A percentile compares a stretch with the other conserved stretches of the same genome.
Evolutionary conservation across 2,113 vertebrate species (phyloP).

Genomic region (Dipodomys merriami): DNA sequence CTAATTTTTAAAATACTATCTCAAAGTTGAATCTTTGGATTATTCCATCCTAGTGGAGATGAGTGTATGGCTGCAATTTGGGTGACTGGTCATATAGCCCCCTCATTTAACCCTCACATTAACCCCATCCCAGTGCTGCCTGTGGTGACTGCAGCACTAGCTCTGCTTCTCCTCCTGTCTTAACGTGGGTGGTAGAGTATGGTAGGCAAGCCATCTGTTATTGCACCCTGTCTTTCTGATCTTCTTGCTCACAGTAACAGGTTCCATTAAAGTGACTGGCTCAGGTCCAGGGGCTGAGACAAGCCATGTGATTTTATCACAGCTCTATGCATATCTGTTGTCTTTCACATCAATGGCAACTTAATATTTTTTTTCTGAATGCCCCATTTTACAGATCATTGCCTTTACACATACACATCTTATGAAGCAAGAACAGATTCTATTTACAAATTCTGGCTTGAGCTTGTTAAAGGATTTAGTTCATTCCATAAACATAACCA

Average conservation of each 20-base stretch:
- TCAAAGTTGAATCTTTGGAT: slow-evolving; percentile 39
- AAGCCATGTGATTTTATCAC: slow-evolving; percentile 29
- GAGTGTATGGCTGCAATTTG: slow-evolving; percentile 32
- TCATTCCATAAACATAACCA: slow-evolving; percentile 39
- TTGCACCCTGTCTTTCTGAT: slow-evolving; percentile 64
- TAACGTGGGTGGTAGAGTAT: slow-evolving; percentile 68
- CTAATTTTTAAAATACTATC: slow-evolving; percentile 26
- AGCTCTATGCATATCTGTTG: neutral
- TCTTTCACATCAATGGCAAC: slow-evolving; percentile 30
- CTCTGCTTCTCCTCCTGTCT: slow-evolving; percentile 27
- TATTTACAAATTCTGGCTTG: neutral
- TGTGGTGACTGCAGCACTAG: neutral
- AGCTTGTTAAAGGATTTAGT: slow-evolving; percentile 45
- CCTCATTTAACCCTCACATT: slow-evolving; percentile 30
- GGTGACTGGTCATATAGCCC: neutral
- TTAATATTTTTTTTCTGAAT: slow-evolving; percentile 50
- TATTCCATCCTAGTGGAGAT: slow-evolving; percentile 10
- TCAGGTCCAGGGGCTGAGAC: slow-evolving; percentile 52
- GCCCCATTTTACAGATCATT: slow-evolving; percentile 3
- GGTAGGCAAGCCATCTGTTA: slow-evolving; percentile 79
- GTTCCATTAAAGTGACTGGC: slow-evolving; percentile 75
- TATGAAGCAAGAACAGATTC: slow-evolving; percentile 27
- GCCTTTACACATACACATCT: neutral
- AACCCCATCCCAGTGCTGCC: slow-evolving; percentile 22
- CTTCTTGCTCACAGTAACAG: slow-evolving; percentile 70